Percentiles rank a stretch among this genome's conserved stretches.
These are phyloP conservation scores for Tupaia chinensis DNA, from an alignment of 2,113 vertebrate genomes.

Conservation along the genomic window DNA sequence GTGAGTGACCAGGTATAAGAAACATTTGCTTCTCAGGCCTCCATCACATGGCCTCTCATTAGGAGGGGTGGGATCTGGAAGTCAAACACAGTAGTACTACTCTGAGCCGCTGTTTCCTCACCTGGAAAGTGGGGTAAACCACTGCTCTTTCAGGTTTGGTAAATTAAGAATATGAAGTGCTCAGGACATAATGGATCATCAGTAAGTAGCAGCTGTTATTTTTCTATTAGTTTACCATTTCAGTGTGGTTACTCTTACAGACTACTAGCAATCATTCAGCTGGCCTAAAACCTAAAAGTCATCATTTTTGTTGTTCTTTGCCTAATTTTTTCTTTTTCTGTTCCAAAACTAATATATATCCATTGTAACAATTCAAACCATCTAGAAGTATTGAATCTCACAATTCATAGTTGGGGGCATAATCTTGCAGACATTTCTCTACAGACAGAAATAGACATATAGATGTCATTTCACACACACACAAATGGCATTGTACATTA, in stretches of 20 bases:
- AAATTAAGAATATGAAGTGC: neutral
- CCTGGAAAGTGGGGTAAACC: no score
- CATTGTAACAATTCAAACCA: neutral
- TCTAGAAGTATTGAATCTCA: neutral
- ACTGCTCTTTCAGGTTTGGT: neutral
- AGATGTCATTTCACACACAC: neutral
- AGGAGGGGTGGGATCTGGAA: accelerated
- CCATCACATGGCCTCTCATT: accelerated
- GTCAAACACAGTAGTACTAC: neutral
- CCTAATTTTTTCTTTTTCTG: neutral
- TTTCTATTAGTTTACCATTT: neutral
- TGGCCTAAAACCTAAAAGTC: neutral
- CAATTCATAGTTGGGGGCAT: neutral
- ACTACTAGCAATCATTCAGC: neutral
- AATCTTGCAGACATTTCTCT: neutral
- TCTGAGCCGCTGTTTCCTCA: neutral
- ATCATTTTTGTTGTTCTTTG: neutral
- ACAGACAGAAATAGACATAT: neutral
- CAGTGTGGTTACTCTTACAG: neutral
- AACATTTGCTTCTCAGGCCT: no score
- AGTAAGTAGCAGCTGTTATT: neutral
- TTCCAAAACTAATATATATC: neutral
- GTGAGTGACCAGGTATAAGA: neutral
- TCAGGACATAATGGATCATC: neutral
- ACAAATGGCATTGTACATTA: neutral